These are phyloP conservation scores for Trypoxylus dichotomus DNA, from an alignment of 1,140 invertebrate genomes.

Conservation along the genomic window DNA sequence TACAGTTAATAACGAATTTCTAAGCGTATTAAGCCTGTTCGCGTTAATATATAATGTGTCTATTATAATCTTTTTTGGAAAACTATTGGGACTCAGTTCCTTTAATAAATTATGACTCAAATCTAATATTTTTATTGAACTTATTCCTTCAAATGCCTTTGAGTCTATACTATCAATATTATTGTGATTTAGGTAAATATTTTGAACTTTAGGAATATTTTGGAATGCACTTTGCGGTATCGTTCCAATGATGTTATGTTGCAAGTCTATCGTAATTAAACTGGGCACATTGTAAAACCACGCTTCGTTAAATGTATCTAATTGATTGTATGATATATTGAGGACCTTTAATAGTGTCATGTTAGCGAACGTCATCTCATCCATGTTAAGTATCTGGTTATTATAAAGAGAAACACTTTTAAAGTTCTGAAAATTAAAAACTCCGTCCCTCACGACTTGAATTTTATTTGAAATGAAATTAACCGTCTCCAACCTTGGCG, in stretches of 20 bases:
- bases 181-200: slow-evolving; percentile 14
- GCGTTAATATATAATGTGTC: not conserved
- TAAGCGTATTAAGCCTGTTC: not conserved
- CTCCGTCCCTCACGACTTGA: slow-evolving; percentile 32
- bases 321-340: not conserved
- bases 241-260: not conserved
- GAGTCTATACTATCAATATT: not conserved
- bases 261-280: not conserved
- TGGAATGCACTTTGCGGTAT: not conserved
- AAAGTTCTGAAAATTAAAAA: slow-evolving; percentile 26
- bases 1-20: not conserved
- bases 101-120: slow-evolving; percentile 11
- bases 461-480: slow-evolving; percentile 34
- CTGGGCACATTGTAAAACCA: slow-evolving; percentile 15
- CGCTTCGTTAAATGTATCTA: not conserved
- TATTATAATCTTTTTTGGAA: not conserved
- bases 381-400: not conserved
- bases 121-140: not conserved
- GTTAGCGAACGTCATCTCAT: not conserved
- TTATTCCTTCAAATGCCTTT: not conserved
- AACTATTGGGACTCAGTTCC: not conserved
- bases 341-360: not conserved
- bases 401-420: slow-evolving; percentile 9
- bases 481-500: slow-evolving; percentile 30
- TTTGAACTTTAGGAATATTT: not conserved